Percentiles rank a stretch among this genome's conserved stretches.
Conservation (phyloP, 2,113 vertebrate genomes). For the Onychostruthus taczanowskii region DNA sequence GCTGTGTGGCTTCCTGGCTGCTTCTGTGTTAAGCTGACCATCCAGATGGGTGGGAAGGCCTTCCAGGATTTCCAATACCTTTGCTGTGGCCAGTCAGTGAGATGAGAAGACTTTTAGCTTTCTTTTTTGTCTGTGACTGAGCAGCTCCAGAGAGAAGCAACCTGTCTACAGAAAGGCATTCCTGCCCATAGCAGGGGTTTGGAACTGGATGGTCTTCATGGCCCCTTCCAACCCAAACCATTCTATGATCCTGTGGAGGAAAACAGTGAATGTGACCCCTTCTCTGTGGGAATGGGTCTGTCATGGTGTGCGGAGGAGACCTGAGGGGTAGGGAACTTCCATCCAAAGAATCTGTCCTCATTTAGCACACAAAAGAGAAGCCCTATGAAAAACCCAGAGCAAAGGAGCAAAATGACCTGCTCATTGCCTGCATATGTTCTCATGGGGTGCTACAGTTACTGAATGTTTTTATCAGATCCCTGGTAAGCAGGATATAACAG, state of each 20-base stretch:
- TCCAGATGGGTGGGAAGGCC: not conserved
- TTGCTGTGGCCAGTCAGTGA: not conserved
- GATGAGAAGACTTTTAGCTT: not conserved
- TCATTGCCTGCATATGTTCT: not conserved
- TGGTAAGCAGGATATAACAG: not conserved
- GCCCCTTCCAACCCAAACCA: not conserved
- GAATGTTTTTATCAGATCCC: not conserved
- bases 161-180: fast-evolving
- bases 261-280: not conserved
- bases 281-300: not conserved
- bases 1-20: not conserved
- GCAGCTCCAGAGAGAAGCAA: not conserved
- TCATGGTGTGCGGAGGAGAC: not conserved
- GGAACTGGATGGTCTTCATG: not conserved
- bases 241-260: not conserved
- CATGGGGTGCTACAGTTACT: not conserved
- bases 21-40: not conserved
- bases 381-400: not conserved
- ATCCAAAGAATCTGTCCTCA: not conserved
- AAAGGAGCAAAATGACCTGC: not conserved
- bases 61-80: not conserved
- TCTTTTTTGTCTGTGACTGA: not conserved
- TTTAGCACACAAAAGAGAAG: not conserved
- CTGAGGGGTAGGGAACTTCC: not conserved
- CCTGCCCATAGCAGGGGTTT: not conserved